Conservation (phyloP, 2,888 invertebrate species). For the Drosophila suboccidentalis region DNA sequence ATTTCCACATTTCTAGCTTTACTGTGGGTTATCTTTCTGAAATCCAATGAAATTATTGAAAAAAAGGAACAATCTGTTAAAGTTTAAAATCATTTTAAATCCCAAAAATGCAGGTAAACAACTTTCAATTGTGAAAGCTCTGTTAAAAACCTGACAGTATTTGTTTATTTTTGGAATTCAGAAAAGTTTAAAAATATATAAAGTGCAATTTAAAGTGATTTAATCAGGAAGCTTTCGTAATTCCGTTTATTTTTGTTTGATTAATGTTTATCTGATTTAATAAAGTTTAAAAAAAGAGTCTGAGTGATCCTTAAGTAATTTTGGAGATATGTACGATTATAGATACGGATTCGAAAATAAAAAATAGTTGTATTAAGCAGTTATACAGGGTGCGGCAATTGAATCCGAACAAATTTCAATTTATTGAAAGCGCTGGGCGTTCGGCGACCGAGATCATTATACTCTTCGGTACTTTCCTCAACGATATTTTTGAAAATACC, state of each 20-base stretch:
- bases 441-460: too few species aligned
- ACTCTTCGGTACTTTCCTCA: too few species aligned
- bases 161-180: neutral
- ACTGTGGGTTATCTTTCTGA: neutral
- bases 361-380: too few species aligned
- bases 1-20: neutral
- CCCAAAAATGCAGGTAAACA: conserved; percentile 8
- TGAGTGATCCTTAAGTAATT: neutral
- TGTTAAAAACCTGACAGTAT: neutral
- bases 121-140: neutral
- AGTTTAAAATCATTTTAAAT: neutral
- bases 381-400: too few species aligned
- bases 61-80: neutral
- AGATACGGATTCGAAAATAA: too few species aligned
- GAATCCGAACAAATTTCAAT: too few species aligned
- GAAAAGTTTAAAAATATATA: neutral
- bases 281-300: neutral
- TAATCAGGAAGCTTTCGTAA: neutral
- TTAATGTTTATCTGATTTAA: neutral
- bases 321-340: too few species aligned
- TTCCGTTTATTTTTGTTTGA: neutral
- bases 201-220: neutral
- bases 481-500: too few species aligned
- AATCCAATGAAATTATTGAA: neutral
- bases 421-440: too few species aligned